A percentile compares a stretch with the other conserved stretches of the same genome.
Conservation (phyloP, 2,797 vertebrate species). For the Rhodeus uyekii region DNA sequence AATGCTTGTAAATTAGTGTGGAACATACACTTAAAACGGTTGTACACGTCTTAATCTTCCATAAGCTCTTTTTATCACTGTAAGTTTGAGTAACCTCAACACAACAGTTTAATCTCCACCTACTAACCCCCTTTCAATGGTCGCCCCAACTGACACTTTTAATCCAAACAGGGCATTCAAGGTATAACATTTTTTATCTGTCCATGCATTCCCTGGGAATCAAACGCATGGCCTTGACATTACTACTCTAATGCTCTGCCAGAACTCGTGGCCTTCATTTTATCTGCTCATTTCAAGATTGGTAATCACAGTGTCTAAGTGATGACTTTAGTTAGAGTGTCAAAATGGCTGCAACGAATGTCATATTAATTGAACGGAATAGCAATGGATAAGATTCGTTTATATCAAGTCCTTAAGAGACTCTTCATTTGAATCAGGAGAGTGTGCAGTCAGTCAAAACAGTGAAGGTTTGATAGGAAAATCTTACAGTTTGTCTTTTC, state of each 20-base stretch:
- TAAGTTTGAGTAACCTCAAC: constrained; percentile 2
- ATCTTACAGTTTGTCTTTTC: not conserved
- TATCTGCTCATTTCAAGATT: not conserved
- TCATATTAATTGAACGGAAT: constrained; percentile 23
- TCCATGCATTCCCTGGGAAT: constrained; percentile 11
- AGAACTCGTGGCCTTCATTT: constrained; percentile 9
- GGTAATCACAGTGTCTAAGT: constrained; percentile 13
- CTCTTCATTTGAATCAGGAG: not conserved
- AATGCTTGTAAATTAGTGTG: not conserved
- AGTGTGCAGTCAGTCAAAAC: not conserved
- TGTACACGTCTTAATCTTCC: not conserved
- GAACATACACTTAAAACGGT: not conserved
- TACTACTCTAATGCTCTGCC: not conserved
- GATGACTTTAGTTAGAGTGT: not conserved
- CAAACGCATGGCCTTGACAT: not conserved
- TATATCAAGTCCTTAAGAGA: not conserved
- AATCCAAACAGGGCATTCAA: constrained; percentile 8
- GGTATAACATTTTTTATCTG: not conserved
- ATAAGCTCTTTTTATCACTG: not conserved
- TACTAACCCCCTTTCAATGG: not conserved
- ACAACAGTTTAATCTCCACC: not conserved
- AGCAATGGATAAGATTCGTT: not conserved
- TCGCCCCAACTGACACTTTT: constrained; percentile 8
- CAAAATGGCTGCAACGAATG: not conserved
- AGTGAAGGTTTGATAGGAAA: not conserved